These are phyloP conservation scores for Pogona vitticeps DNA, from an alignment of 2,113 vertebrate genomes.

Conservation along the genomic window DNA sequence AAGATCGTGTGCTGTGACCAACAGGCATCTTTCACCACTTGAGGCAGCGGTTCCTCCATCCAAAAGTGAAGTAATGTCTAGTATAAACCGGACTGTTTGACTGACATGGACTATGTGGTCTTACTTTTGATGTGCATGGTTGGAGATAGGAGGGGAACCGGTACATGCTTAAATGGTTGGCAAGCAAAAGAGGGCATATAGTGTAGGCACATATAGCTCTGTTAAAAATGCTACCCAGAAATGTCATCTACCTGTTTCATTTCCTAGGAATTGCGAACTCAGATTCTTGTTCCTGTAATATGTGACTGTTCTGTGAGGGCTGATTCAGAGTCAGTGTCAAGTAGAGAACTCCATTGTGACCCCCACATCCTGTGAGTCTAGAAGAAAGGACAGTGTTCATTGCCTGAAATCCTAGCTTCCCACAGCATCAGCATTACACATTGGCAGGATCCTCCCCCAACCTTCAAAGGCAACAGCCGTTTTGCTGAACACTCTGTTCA, in stretches of 20 bases:
- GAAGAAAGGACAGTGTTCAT: neutral
- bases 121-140: neutral
- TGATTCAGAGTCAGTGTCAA: neutral
- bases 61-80: too few species aligned
- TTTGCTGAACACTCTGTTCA: neutral
- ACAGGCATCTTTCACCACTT: too few species aligned
- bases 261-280: neutral
- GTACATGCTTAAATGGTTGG: neutral
- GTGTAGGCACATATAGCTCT: neutral
- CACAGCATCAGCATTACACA: neutral
- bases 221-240: neutral
- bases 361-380: neutral
- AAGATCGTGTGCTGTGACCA: too few species aligned
- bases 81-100: too few species aligned
- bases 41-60: too few species aligned
- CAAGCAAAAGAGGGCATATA: neutral
- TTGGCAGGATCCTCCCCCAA: neutral
- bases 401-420: neutral
- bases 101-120: neutral
- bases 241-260: neutral
- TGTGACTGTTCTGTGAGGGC: neutral
- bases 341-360: neutral
- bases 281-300: neutral
- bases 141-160: neutral
- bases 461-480: neutral